These are phyloP conservation scores for Cecidostiba fungosa DNA, from an alignment of 2,888 invertebrate species.

Conservation along the genomic window DNA sequence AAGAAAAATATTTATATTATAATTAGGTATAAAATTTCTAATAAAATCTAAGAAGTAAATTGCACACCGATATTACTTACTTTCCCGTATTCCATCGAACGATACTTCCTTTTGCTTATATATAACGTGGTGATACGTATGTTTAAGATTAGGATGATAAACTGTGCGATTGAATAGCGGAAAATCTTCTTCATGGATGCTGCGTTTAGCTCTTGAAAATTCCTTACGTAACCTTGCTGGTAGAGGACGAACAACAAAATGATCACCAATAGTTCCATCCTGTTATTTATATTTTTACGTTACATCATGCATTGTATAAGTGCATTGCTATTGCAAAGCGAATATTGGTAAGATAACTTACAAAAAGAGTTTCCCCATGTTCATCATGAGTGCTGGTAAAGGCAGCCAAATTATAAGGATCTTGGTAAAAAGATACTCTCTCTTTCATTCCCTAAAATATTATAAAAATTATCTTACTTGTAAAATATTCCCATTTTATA, in stretches of 20 bases:
- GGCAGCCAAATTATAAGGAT: constrained; percentile 66
- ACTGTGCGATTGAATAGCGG: constrained; percentile 47
- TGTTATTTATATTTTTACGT: constrained; percentile 55
- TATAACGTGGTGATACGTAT: constrained; percentile 58
- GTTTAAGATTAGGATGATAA: constrained; percentile 51
- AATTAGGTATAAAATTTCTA: not conserved
- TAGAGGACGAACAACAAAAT: constrained; percentile 67
- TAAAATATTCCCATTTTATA: not conserved
- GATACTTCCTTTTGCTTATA: constrained; percentile 42
- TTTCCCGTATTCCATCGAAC: constrained; percentile 30
- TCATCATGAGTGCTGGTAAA: constrained; percentile 63
- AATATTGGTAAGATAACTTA: constrained; percentile 61
- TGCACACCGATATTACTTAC: constrained; percentile 14
- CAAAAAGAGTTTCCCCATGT: constrained; percentile 65
- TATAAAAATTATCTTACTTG: not conserved
- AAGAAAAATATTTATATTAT: not conserved
- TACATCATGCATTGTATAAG: constrained; percentile 22
- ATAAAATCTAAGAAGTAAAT: not conserved
- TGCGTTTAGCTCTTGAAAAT: constrained; percentile 53
- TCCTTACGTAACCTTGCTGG: constrained; percentile 63
- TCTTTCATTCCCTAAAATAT: constrained; percentile 63
- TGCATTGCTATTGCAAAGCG: not conserved
- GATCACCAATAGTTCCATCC: constrained; percentile 67
- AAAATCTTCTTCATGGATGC: constrained; percentile 21
- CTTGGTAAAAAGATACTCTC: constrained; percentile 63